Evolutionary conservation across 2,888 invertebrate genomes (phyloP).

Genomic region (Hypercompe scribonia): DNA sequence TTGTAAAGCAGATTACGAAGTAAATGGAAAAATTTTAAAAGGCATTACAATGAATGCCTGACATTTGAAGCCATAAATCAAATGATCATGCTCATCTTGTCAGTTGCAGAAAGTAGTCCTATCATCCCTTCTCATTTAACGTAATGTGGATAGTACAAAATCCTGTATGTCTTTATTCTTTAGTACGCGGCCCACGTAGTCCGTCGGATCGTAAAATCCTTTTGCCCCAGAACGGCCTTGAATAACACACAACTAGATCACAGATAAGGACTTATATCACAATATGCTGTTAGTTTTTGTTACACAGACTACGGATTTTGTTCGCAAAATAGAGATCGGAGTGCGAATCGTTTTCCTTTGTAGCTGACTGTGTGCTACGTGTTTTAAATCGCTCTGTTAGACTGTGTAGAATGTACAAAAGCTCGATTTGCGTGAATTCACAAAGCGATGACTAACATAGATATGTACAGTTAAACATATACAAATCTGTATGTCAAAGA

Average conservation of each 20-base stretch:
- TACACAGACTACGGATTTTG: slow-evolving; percentile 44
- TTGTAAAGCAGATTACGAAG: background rate
- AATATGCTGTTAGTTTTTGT: slow-evolving; percentile 60
- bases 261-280: slow-evolving; percentile 63
- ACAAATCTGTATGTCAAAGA: background rate
- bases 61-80: slow-evolving; percentile 54
- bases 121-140: slow-evolving; percentile 58
- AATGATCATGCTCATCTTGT: slow-evolving; percentile 55
- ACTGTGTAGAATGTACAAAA: slow-evolving; percentile 11
- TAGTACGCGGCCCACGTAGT: slow-evolving; percentile 63
- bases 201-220: slow-evolving; percentile 65
- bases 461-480: background rate
- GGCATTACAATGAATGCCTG: slow-evolving; percentile 23
- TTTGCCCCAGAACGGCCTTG: slow-evolving; percentile 64
- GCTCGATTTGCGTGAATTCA: background rate
- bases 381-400: slow-evolving; percentile 28
- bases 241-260: slow-evolving; percentile 66
- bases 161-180: slow-evolving; percentile 58
- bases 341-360: slow-evolving; percentile 24
- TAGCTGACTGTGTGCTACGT: slow-evolving; percentile 22
- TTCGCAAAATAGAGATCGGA: slow-evolving; percentile 33
- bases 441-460: background rate
- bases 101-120: slow-evolving; percentile 59
- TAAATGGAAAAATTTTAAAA: slow-evolving; percentile 26
- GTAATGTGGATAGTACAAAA: slow-evolving; percentile 61